Conservation (phyloP, 92 coral and sea anemone genomes). For the Porites divaricata region DNA sequence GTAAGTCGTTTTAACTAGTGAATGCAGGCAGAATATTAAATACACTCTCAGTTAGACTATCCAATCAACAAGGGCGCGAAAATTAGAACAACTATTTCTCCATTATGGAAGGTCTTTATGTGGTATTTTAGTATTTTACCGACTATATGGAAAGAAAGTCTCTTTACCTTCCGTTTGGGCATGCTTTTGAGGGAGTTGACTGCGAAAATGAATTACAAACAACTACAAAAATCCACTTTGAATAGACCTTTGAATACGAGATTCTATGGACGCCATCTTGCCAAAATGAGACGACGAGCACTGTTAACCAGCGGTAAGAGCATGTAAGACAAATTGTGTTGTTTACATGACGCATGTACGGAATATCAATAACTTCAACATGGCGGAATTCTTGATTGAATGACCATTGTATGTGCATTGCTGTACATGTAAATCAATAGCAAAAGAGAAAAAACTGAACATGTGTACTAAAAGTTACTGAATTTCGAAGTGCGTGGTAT, state of each 20-base stretch:
- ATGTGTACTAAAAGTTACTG: neutral
- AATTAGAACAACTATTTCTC: neutral
- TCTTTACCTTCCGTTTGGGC: conserved; percentile 77
- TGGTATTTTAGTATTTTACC: too few species aligned
- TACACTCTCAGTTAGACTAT: too few species aligned
- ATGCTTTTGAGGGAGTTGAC: conserved; percentile 12
- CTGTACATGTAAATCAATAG: neutral
- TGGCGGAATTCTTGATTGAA: neutral
- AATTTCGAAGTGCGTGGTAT: neutral
- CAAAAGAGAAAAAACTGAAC: neutral
- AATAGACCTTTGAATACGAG: neutral
- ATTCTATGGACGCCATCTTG: neutral
- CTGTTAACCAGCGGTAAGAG: neutral
- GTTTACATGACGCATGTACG: neutral
- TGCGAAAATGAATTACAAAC: neutral
- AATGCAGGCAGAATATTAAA: too few species aligned
- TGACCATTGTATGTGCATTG: neutral
- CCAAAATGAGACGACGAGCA: neutral
- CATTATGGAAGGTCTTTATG: neutral
- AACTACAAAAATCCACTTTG: neutral
- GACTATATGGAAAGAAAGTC: too few species aligned
- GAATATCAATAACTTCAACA: neutral
- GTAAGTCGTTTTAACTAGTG: too few species aligned
- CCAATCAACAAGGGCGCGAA: neutral
- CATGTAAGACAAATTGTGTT: neutral